Evolutionary conservation across 64 coral and sea anemone genomes (phyloP).

Genomic region (Montipora cactus): DNA sequence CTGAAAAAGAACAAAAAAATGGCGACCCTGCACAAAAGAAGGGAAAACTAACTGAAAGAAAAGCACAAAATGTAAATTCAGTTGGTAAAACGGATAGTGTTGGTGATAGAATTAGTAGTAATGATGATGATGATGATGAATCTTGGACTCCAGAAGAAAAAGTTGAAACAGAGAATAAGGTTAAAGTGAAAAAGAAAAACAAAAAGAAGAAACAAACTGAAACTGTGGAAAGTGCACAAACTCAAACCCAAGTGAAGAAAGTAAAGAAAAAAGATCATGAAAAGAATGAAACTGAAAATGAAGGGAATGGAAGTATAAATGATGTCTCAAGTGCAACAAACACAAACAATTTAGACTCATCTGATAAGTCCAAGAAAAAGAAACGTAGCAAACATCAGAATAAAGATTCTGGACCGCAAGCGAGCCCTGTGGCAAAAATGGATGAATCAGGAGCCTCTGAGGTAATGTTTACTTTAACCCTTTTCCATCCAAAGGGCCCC

Average conservation of each 20-base stretch:
- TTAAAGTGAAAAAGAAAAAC: constrained; percentile 22
- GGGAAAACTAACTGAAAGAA: not conserved
- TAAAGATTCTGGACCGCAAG: not conserved
- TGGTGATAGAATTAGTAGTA: not conserved
- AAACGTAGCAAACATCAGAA: not conserved
- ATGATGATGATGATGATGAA: constrained; percentile 36
- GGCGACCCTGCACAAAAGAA: not conserved
- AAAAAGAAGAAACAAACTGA: constrained; percentile 10
- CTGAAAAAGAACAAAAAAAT: constrained; percentile 28
- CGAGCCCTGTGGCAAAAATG: not conserved
- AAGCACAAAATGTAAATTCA: not conserved
- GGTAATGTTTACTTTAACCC: not conserved
- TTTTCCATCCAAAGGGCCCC: too few species aligned
- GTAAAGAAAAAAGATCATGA: not conserved
- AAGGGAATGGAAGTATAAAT: not conserved
- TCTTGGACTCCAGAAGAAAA: constrained; percentile 39
- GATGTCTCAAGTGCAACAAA: not conserved
- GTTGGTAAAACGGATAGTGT: not conserved
- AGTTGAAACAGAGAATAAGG: constrained; percentile 11
- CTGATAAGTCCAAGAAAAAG: not conserved
- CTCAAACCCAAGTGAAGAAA: constrained; percentile 42
- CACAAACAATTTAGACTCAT: not conserved
- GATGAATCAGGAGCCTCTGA: not conserved
- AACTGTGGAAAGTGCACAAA: constrained; percentile 19
- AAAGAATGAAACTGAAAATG: not conserved